These are phyloP conservation scores for Procambarus virginalis DNA, from an alignment of 1,140 invertebrate species.

Conservation along the genomic window DNA sequence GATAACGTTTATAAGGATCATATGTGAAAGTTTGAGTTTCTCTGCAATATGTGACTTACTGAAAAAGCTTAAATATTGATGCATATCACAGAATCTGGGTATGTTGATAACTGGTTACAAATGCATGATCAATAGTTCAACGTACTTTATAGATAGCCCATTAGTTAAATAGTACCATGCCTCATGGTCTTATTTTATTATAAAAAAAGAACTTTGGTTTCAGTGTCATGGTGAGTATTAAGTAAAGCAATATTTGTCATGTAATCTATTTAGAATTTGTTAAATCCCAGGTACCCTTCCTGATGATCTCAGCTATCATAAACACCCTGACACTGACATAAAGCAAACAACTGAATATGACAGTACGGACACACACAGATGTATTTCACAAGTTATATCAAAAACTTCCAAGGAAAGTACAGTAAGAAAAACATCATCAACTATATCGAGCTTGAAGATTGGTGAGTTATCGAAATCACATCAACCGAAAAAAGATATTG, in stretches of 20 bases:
- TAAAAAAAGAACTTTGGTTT: not conserved
- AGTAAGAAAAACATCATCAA: not conserved
- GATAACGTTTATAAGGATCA: not conserved
- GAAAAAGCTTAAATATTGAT: not conserved
- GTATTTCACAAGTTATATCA: not conserved
- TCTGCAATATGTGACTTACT: no score
- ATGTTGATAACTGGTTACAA: not conserved
- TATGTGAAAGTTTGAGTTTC: not conserved
- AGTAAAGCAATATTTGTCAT: not conserved
- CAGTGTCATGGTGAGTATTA: not conserved
- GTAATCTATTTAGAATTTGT: conserved; percentile 21
- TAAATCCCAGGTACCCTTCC: conserved; percentile 45
- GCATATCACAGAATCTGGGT: conserved; percentile 20
- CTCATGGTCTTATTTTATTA: not conserved
- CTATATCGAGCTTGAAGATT: not conserved
- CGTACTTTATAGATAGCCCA: conserved; percentile 24
- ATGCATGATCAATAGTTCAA: conserved; percentile 30
- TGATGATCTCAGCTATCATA: conserved; percentile 39
- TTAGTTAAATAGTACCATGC: not conserved
- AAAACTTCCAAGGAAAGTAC: not conserved
- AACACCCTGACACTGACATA: conserved; percentile 36
- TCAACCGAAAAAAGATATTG: not conserved
- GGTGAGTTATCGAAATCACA: not conserved
- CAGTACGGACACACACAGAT: conserved; percentile 14
- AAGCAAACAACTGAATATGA: conserved; percentile 21